phyloP scores from a whole-genome alignment of 2,113 vertebrate genomes.

The Raphicerus campestris region DNA sequence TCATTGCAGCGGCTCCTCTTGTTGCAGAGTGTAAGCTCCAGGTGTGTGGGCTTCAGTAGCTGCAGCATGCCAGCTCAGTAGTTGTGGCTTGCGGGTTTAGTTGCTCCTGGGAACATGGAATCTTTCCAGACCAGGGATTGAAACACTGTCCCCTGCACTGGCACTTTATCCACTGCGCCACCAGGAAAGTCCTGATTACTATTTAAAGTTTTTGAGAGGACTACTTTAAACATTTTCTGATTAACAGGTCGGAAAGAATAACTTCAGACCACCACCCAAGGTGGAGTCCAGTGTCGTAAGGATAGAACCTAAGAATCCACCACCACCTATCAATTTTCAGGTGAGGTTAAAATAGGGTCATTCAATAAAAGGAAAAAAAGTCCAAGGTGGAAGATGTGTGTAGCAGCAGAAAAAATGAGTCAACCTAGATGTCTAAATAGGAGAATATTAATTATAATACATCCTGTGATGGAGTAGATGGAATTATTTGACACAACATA shows the following conservation, averaged over 20 bases:
- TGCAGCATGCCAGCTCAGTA: neutral
- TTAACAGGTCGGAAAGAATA: constrained; percentile 95
- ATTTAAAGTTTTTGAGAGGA: constrained; percentile 43
- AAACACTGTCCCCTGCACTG: neutral
- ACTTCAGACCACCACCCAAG: constrained; percentile 97
- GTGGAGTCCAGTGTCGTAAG: constrained; percentile 98
- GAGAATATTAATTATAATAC: neutral
- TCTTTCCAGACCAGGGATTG: neutral
- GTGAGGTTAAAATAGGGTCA: constrained; percentile 75
- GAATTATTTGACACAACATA: neutral
- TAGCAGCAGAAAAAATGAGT: neutral
- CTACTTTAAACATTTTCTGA: constrained; percentile 47
- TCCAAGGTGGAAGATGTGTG: neutral
- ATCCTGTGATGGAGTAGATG: neutral
- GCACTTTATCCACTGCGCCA: neutral
- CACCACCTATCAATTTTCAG: constrained; percentile 97
- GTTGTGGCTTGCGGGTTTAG: neutral
- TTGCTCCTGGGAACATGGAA: neutral
- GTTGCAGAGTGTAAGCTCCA: neutral
- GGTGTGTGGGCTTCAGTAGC: neutral
- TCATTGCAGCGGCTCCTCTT: neutral
- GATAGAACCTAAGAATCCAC: constrained; percentile 98
- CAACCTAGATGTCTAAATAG: neutral
- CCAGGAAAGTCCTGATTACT: neutral
- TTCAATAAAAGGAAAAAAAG: neutral